Evolutionary conservation across 1,140 invertebrate species (phyloP).

Genomic region (Calosoma granatense): DNA sequence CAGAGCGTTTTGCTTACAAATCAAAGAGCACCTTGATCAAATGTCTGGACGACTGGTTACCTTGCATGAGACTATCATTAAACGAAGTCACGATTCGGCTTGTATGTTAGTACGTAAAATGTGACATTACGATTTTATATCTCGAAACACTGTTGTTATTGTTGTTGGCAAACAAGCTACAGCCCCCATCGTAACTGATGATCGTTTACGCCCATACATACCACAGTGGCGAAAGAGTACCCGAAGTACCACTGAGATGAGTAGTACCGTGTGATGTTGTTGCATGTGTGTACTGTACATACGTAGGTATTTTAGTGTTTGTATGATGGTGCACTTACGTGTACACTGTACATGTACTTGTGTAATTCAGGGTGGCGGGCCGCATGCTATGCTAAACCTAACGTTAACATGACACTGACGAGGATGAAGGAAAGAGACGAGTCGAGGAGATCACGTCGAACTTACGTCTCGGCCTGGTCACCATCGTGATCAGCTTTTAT

Average conservation of each 20-base stretch:
- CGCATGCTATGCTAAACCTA: too few species aligned
- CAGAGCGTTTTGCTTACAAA: slow-evolving; percentile 2
- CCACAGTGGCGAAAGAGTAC: too few species aligned
- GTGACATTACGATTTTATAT: slow-evolving; percentile 23
- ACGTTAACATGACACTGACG: too few species aligned
- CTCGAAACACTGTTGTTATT: slow-evolving; percentile 5
- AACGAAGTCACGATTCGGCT: slow-evolving; percentile 23
- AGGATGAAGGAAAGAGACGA: neutral
- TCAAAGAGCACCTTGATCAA: slow-evolving; percentile 12
- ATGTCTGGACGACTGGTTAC: slow-evolving; percentile 15
- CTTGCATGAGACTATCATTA: slow-evolving; percentile 21
- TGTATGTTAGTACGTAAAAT: slow-evolving; percentile 22
- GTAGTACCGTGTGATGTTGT: too few species aligned
- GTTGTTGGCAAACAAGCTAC: neutral
- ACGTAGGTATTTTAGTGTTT: too few species aligned
- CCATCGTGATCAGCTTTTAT: slow-evolving; percentile 4
- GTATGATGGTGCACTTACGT: too few species aligned
- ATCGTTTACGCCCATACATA: slow-evolving; percentile 1
- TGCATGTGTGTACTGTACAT: too few species aligned
- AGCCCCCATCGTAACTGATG: neutral
- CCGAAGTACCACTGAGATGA: too few species aligned
- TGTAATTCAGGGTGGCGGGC: too few species aligned
- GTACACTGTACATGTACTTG: too few species aligned
- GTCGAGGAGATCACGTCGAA: neutral
- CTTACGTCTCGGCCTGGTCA: neutral